Evolutionary conservation across 2,888 invertebrate genomes (phyloP), one percentile per base, ranked within the genome.

Genomic region (Ichneumoninae sp.): DNA sequence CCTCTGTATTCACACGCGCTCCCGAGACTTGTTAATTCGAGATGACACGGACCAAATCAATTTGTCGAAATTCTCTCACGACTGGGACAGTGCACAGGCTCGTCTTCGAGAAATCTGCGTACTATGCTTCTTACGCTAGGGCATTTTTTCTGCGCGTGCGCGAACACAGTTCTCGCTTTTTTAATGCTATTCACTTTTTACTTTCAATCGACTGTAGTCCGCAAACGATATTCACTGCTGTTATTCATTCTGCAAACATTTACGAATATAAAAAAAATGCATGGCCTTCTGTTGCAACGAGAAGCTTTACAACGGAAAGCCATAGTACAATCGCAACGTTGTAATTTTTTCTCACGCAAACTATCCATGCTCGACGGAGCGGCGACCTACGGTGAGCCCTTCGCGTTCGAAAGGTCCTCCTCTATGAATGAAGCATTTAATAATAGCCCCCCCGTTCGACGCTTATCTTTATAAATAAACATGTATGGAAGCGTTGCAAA

Each of bases 391-490:
- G 60, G 57, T 36, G 2, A 40, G 22, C 47, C 65, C 65, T 65
- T 65, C 50, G 36, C 47, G 33, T 36, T 63, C 47, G 8, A 47
- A 74, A 74, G 83, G 73, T 77, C 69, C 68, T 81, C 50, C 47
- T 81, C 71, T 75, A 79, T 85, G 79, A 82, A 85, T 79, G 79
- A 76, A 85, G 40, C 40, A 76, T 75, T 70, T 82, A 85, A 79
- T 79, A 82, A 81, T 82, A 82, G 82, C 16, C 8, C 44, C 50
- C 33, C 50, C 26, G 50, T 65, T 69, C 36, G 70, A 66, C 74
- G 52, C 36, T 70, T 36, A 30, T 36, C 50, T 71, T 81, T 82
- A 82, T 85, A 75, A 82, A 85, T 85, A 82, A 52, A 75, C 63
- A 63, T 33, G 33, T n/a, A 66, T 66, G 26, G 19, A 30, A 66